Percentiles rank a stretch among this genome's conserved stretches.
Conservation (phyloP, 2,888 invertebrate species). For the Cheilosia scutellata region DNA sequence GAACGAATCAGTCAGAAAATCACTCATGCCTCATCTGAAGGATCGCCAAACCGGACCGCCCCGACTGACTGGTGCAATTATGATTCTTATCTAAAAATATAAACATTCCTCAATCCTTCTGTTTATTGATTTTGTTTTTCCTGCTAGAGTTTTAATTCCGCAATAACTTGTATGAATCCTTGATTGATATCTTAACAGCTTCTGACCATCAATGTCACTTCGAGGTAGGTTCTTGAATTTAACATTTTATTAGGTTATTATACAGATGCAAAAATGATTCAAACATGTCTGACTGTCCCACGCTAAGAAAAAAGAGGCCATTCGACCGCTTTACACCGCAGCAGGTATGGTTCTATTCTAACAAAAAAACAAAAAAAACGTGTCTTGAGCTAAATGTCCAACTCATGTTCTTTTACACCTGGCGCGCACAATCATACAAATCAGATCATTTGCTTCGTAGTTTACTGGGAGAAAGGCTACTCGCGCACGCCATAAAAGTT, state of each 20-base stretch:
- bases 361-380: conserved; percentile 1
- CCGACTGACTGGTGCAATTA: conserved; percentile 37
- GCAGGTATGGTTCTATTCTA: conserved; percentile 2
- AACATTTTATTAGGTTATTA: background rate
- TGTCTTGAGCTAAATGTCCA: conserved; percentile 13
- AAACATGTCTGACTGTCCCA: conserved; percentile 8
- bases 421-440: conserved; percentile 60
- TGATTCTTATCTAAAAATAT: conserved; percentile 51
- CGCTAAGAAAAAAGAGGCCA: conserved; percentile 50
- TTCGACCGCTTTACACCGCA: conserved; percentile 21
- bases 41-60: conserved; percentile 10
- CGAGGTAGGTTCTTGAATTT: background rate
- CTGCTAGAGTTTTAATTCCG: background rate
- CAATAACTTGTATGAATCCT: conserved; percentile 42
- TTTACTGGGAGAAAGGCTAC: conserved; percentile 58
- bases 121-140: conserved; percentile 34
- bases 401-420: conserved; percentile 64
- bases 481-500: conserved; percentile 22
- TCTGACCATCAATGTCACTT: background rate
- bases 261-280: conserved; percentile 2
- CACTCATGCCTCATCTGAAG: conserved; percentile 43
- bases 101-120: conserved; percentile 12
- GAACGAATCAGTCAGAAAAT: conserved; percentile 58
- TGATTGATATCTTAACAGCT: conserved; percentile 60
- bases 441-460: conserved; percentile 66